Percentiles rank a stretch among this genome's conserved stretches.
phyloP scores from a whole-genome alignment of 2,888 invertebrate genomes.

The Fissipunctia ypsillon region DNA sequence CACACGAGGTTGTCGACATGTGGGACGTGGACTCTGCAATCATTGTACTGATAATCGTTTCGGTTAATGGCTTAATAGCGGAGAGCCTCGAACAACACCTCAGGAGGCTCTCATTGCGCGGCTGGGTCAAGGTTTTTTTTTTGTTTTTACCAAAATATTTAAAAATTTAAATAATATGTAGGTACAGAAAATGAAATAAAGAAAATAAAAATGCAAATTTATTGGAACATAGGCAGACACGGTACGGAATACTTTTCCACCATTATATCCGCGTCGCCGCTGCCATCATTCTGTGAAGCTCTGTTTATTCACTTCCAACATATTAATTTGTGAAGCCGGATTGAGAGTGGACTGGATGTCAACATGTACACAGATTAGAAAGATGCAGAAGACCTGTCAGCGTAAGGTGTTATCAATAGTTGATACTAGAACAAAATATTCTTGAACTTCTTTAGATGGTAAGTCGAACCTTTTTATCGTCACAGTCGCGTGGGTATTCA shows the following conservation, averaged over 20 bases:
- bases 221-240: slow-evolving; percentile 22
- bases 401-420: background rate
- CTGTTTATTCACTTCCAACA: slow-evolving; percentile 48
- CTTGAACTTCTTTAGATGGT: background rate
- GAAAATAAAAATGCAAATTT: slow-evolving; percentile 52
- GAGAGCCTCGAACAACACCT: no score
- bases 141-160: no score
- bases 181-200: no score
- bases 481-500: no score
- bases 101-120: no score
- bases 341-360: slow-evolving; percentile 42
- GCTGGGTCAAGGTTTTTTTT: no score
- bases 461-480: background rate
- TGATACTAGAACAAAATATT: background rate
- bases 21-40: no score
- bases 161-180: no score
- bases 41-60: no score
- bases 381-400: background rate
- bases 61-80: no score
- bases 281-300: slow-evolving; percentile 41
- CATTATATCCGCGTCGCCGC: slow-evolving; percentile 32
- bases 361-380: background rate
- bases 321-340: slow-evolving; percentile 56
- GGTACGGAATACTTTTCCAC: slow-evolving; percentile 33
- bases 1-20: no score